These are phyloP conservation scores for Synanthedon myopaeformis DNA, from an alignment of 2,888 invertebrate genomes.

Conservation along the genomic window DNA sequence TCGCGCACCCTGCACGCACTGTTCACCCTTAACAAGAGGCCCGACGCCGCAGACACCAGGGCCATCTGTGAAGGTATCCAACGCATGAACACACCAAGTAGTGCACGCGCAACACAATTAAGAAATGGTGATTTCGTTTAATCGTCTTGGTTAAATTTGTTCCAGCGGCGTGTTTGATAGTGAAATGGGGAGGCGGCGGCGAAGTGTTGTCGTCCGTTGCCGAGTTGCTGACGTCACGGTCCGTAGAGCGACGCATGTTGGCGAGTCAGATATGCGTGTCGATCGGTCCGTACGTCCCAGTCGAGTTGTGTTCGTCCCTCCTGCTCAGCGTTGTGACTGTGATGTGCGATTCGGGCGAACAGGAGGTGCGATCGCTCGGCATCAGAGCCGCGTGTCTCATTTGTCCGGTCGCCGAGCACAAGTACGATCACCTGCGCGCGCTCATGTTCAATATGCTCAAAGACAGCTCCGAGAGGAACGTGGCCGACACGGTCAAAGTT, in stretches of 20 bases:
- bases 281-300: constrained; percentile 54
- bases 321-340: constrained; percentile 53
- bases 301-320: constrained; percentile 58
- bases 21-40: constrained; percentile 52
- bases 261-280: constrained; percentile 58
- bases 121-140: too few relatives aligned
- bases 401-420: constrained; percentile 54
- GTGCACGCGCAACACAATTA: too few relatives aligned
- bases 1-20: constrained; percentile 43
- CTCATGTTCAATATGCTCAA: constrained; percentile 53
- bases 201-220: constrained; percentile 57
- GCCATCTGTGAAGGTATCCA: constrained; percentile 57
- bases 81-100: background rate
- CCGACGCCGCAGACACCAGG: constrained; percentile 40
- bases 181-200: constrained; percentile 61
- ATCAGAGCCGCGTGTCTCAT: constrained; percentile 51
- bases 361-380: constrained; percentile 46
- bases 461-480: constrained; percentile 49
- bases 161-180: constrained; percentile 55
- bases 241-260: constrained; percentile 41
- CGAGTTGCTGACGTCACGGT: constrained; percentile 46
- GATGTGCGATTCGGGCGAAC: constrained; percentile 61
- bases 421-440: constrained; percentile 53
- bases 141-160: constrained; percentile 12
- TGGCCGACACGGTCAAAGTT: constrained; percentile 46